phyloP scores from a whole-genome alignment of 2,797 vertebrate genomes.

The Vultur gryphus region DNA sequence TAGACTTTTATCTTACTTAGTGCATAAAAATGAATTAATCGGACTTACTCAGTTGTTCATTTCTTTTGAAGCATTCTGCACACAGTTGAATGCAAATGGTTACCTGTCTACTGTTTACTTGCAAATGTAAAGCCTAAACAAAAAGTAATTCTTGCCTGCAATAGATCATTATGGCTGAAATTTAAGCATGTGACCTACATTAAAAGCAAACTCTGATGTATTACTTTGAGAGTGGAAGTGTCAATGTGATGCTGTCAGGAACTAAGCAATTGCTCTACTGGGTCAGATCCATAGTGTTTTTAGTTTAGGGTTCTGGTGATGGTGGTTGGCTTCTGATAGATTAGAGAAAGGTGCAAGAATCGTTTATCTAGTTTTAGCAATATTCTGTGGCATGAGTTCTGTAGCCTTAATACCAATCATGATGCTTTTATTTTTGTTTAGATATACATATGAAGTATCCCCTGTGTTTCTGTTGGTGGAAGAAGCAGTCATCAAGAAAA shows the following conservation, averaged over 20 bases:
- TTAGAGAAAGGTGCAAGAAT: not conserved
- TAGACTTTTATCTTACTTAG: not conserved
- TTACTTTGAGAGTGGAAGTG: not conserved
- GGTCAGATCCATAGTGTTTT: not conserved
- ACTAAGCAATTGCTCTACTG: not conserved
- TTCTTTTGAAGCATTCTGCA: not conserved
- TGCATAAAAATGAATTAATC: not conserved
- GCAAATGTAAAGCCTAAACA: not conserved
- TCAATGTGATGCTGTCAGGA: not conserved
- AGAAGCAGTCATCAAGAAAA: slow-evolving; percentile 83
- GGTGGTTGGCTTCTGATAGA: not conserved
- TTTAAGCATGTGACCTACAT: not conserved
- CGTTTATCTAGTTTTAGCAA: not conserved
- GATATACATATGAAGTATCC: slow-evolving; percentile 88
- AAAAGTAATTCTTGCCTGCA: not conserved
- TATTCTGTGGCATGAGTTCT: not conserved
- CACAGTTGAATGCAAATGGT: not conserved
- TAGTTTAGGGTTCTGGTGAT: not conserved
- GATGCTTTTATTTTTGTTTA: slow-evolving; percentile 64
- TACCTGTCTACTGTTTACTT: not conserved
- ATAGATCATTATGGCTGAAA: not conserved
- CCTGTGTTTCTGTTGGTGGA: slow-evolving; percentile 86
- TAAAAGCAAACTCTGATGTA: not conserved
- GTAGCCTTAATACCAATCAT: not conserved
- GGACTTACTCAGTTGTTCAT: not conserved